These are phyloP conservation scores for Scaptomyza cyrtandrae DNA, from an alignment of 2,888 invertebrate genomes.

Conservation along the genomic window DNA sequence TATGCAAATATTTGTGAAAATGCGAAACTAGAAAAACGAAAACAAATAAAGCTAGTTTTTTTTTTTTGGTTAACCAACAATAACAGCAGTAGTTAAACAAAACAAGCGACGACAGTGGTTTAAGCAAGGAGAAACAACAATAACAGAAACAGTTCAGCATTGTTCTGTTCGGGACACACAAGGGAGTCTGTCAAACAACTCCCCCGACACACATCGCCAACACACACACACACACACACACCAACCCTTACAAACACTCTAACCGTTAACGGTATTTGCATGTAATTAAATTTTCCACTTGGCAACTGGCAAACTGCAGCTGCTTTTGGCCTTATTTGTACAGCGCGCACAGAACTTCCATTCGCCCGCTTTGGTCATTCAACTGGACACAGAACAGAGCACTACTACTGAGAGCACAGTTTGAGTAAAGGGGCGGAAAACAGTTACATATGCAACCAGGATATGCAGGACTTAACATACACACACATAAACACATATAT, in stretches of 20 bases:
- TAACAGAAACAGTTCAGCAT: conserved; percentile 26
- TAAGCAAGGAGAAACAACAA: conserved; percentile 32
- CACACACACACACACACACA: not conserved
- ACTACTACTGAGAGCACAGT: conserved; percentile 1
- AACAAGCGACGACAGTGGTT: conserved; percentile 24
- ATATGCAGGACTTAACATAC: conserved; percentile 31
- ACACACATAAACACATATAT: conserved; percentile 1
- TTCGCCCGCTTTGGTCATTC: conserved; percentile 51
- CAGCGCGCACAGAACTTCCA: conserved; percentile 33
- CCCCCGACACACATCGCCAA: not conserved
- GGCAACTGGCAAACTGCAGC: conserved; percentile 64
- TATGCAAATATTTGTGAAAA: conserved; percentile 7
- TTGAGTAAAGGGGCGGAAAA: conserved; percentile 12
- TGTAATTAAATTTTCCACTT: conserved; percentile 81
- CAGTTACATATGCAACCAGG: conserved; percentile 36
- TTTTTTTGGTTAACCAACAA: conserved; percentile 14
- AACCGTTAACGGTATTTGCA: conserved; percentile 79
- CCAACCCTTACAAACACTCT: not conserved
- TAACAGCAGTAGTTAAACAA: conserved; percentile 31
- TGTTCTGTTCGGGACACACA: conserved; percentile 37
- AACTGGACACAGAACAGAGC: conserved; percentile 34
- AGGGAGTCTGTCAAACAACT: conserved; percentile 23
- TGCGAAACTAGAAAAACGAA: not conserved
- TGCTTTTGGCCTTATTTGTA: conserved; percentile 63
- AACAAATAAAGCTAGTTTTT: not conserved